Evolutionary conservation across 2,888 invertebrate genomes (phyloP), one percentile per base, ranked within the genome.

Genomic region (Cartodere bifasciata): DNA sequence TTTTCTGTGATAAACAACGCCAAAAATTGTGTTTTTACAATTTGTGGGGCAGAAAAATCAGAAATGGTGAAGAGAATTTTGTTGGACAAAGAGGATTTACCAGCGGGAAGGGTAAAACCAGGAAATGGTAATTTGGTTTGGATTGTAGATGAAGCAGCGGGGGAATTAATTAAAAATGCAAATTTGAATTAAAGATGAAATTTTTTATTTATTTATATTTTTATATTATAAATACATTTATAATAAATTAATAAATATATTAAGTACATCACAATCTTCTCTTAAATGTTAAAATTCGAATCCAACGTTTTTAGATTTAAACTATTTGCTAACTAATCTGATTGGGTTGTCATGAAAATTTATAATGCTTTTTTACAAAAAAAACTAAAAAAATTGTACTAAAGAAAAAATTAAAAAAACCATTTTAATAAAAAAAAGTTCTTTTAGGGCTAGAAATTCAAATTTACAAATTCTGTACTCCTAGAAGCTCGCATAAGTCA

Each of bases 1-100:
- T 78, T 82, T 42, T 86, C 88, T 1, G 75, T 90, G 7, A 73
- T 98, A 17, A 94, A 94, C 54, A 81, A 79, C 53, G 83, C 94
- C 0, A 72, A 68, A 40, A 69, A 72, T 50, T 84, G 85, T 47
- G 72, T 88, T 34, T 94, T 95, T 62, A 80, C 87, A 13, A 72
- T 81, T 20, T 73, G 79, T 32, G 97, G 97, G 0, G 71, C 69
- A 9, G 73, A 76, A 10, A 97, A 98, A 60, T 87, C 91, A 3
- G 80, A 77, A n/a, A 80, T 87, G 63, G 64, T 91, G 1, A 81
- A 86, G 88, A 72, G 75, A 44, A 78, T 90, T 36, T 62, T 90
- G 35, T 70, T 74, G 41, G 75, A 82, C 36, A 71, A 74, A 32
- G 85, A 86, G 48, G 65, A 70, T 29, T 62, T 90, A 13, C 92